phyloP scores from a whole-genome alignment of 2,888 invertebrate genomes.

The Minunthozetes semirufus region DNA sequence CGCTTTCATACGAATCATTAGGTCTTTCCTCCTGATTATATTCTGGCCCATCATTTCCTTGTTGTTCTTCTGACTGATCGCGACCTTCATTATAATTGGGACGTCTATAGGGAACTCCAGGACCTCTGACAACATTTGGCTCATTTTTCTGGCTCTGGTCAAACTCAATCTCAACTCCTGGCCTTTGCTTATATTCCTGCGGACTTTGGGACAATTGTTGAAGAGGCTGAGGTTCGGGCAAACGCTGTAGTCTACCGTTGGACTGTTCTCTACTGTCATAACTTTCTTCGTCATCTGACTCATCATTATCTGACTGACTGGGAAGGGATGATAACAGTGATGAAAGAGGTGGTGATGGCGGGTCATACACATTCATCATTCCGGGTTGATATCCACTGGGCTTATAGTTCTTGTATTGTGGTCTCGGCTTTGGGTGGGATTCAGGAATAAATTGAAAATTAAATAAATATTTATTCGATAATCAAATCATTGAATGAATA shows the following conservation, averaged over 20 bases:
- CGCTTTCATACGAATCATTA: background rate
- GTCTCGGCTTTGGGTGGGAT: conserved; percentile 2
- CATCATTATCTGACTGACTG: background rate
- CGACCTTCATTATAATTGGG: background rate
- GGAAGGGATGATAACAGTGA: conserved; percentile 21
- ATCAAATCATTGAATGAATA: too few relatives aligned
- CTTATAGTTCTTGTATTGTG: conserved; percentile 6
- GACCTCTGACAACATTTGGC: conserved; percentile 4
- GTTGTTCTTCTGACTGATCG: background rate
- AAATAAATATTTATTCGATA: background rate
- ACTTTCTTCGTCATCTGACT: background rate
- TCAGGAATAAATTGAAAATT: background rate
- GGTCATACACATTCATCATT: conserved; percentile 22
- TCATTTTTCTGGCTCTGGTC: conserved; percentile 19
- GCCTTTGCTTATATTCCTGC: background rate
- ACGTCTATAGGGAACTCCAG: background rate
- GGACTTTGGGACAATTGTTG: conserved; percentile 10
- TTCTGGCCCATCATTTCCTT: background rate
- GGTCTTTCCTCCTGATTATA: background rate
- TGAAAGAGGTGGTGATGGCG: conserved; percentile 33
- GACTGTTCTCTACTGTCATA: background rate
- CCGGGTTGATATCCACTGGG: background rate
- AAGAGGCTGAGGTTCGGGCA: conserved; percentile 21
- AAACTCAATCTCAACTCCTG: conserved; percentile 8
- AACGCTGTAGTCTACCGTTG: background rate